Conservation (phyloP, 30 jellyfish, hydroid and myxozoan genomes). For the Cassiopea xamachana region DNA sequence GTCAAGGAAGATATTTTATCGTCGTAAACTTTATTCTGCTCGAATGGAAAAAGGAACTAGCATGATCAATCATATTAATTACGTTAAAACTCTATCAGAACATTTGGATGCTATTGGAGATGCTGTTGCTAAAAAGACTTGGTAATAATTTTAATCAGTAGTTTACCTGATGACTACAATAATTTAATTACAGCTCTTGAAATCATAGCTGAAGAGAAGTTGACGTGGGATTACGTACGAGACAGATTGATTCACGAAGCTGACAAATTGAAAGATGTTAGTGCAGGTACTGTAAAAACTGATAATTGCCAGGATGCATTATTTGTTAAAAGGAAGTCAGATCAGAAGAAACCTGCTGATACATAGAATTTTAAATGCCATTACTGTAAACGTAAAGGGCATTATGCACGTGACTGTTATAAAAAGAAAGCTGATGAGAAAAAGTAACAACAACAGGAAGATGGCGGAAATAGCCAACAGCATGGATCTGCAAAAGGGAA, state of each 20-base stretch:
- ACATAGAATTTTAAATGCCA: slow-evolving; percentile 32
- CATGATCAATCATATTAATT: slow-evolving; percentile 50
- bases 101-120: slow-evolving; percentile 65
- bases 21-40: slow-evolving; percentile 44
- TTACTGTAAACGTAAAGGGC: slow-evolving; percentile 44
- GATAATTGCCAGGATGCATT: neutral
- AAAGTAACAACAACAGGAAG: neutral
- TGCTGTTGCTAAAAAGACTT: slow-evolving; percentile 44
- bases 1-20: slow-evolving; percentile 25
- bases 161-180: slow-evolving; percentile 72
- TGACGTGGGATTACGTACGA: slow-evolving; percentile 58
- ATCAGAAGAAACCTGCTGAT: neutral
- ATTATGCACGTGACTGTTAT: slow-evolving; percentile 46
- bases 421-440: slow-evolving; percentile 55
- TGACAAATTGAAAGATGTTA: slow-evolving; percentile 30
- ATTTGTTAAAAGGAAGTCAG: neutral
- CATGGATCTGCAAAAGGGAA: neutral
- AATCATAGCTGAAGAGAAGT: slow-evolving; percentile 49
- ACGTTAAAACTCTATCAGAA: slow-evolving; percentile 41
- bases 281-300: neutral
- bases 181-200: slow-evolving; percentile 57
- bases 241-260: slow-evolving; percentile 27
- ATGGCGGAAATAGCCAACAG: neutral
- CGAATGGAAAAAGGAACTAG: slow-evolving; percentile 43
- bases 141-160: slow-evolving; percentile 40